Conservation (phyloP, 2,888 invertebrate species). For the Dasypogon diadema region DNA sequence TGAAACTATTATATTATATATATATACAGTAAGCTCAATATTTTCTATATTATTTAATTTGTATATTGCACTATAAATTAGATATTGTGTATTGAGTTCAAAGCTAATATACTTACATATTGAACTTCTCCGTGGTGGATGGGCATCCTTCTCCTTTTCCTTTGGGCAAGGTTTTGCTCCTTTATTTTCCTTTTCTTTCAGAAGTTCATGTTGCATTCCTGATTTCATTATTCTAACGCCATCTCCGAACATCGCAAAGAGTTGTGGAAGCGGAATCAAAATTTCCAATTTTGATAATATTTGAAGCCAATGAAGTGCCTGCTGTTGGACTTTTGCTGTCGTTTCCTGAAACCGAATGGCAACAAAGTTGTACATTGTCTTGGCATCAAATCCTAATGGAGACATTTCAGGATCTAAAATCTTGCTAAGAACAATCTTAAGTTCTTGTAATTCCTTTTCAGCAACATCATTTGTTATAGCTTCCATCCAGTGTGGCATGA, state of each 20-base stretch:
- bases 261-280: slow-evolving; percentile 85
- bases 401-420: slow-evolving; percentile 97
- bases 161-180: slow-evolving; percentile 62
- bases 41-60: no score
- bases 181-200: slow-evolving; percentile 67
- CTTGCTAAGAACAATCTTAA: slow-evolving; percentile 89
- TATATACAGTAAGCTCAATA: no score
- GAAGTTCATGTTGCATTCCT: slow-evolving; percentile 68
- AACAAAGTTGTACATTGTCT: slow-evolving; percentile 95
- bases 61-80: no score
- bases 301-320: slow-evolving; percentile 89
- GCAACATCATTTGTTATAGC: slow-evolving; percentile 93
- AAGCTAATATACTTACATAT: slow-evolving; percentile 75
- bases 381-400: slow-evolving; percentile 93
- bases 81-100: no score
- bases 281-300: slow-evolving; percentile 91
- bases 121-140: slow-evolving; percentile 69
- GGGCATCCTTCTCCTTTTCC: slow-evolving; percentile 66
- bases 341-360: slow-evolving; percentile 85
- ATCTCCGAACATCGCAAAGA: slow-evolving; percentile 91
- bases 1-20: no score
- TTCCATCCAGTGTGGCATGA: slow-evolving; percentile 99
- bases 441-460: slow-evolving; percentile 85
- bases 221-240: slow-evolving; percentile 82
- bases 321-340: slow-evolving; percentile 85